Evolutionary conservation across 2,113 vertebrate species (phyloP).

Genomic region (Brachionichthys hirsutus): DNA sequence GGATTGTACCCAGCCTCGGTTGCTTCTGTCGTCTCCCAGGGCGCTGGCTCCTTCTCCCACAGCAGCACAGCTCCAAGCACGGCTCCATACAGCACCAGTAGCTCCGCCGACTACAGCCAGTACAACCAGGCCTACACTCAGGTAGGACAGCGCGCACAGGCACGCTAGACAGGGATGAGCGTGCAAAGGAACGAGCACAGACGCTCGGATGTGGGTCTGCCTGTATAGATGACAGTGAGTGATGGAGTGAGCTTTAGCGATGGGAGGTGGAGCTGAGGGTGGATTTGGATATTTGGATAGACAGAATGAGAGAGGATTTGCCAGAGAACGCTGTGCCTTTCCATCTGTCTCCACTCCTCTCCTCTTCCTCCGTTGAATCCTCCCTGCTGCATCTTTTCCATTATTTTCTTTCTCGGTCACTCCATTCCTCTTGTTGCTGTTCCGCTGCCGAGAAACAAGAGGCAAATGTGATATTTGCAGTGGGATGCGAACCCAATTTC

Average conservation of each 20-base stretch:
- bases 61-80: conserved; percentile 54
- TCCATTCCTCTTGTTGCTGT: not conserved
- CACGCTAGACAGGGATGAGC: not conserved
- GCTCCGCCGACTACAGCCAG: conserved; percentile 80
- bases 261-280: conserved; percentile 42
- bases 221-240: conserved; percentile 15
- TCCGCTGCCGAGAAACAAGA: conserved; percentile 32
- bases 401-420: not conserved
- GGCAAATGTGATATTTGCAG: conserved; percentile 58
- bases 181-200: too few relatives aligned
- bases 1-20: conserved; percentile 72
- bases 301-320: conserved; percentile 53
- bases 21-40: conserved; percentile 81
- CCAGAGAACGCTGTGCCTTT: conserved; percentile 40
- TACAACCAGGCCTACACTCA: conserved; percentile 82
- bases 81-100: conserved; percentile 80
- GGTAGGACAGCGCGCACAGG: conserved; percentile 47
- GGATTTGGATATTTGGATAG: conserved; percentile 48
- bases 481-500: conserved; percentile 37
- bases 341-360: conserved; percentile 61
- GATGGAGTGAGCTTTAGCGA: conserved; percentile 32
- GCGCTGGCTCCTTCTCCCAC: conserved; percentile 60
- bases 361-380: conserved; percentile 40
- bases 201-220: not conserved
- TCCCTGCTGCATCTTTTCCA: conserved; percentile 20